These are phyloP conservation scores for Eretmocerus hayati DNA, from an alignment of 2,888 invertebrate species.

Conservation along the genomic window DNA sequence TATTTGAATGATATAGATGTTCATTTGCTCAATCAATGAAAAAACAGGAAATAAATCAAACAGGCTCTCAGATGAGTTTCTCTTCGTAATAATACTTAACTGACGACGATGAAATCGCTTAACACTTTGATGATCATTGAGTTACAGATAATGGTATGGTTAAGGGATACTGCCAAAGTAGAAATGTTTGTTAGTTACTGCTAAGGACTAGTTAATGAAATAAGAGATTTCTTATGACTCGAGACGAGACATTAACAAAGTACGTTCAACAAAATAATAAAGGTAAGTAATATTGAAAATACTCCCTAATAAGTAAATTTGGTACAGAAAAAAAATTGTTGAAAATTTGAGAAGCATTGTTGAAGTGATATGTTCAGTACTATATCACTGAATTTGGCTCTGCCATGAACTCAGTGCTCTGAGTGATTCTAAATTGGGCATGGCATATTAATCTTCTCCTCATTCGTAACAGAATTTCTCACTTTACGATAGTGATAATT, in stretches of 20 bases:
- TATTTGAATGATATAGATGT: neutral
- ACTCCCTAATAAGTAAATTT: constrained; percentile 4
- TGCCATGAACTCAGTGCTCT: constrained; percentile 16
- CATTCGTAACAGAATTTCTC: constrained; percentile 18
- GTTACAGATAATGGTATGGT: no score
- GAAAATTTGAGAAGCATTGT: constrained; percentile 11
- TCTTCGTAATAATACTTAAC: no score
- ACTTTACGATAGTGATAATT: constrained; percentile 22
- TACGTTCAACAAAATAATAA: constrained; percentile 13
- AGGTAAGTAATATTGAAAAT: constrained; percentile 13
- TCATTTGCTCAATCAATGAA: no score
- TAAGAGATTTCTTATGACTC: constrained; percentile 18
- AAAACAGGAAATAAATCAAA: no score
- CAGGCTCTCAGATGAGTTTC: no score
- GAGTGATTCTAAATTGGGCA: constrained; percentile 14
- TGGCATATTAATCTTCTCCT: constrained; percentile 15
- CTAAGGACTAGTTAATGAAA: constrained; percentile 22
- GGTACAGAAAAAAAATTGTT: constrained; percentile 16
- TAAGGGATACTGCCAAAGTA: no score
- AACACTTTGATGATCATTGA: no score
- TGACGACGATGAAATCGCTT: no score
- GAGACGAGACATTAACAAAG: constrained; percentile 10
- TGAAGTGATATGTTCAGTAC: constrained; percentile 22
- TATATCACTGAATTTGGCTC: constrained; percentile 22
- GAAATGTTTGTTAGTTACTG: no score